Evolutionary conservation across 2,888 invertebrate species (phyloP), one percentile per base, ranked within the genome.

Genomic region (Dioctria rufipes): DNA sequence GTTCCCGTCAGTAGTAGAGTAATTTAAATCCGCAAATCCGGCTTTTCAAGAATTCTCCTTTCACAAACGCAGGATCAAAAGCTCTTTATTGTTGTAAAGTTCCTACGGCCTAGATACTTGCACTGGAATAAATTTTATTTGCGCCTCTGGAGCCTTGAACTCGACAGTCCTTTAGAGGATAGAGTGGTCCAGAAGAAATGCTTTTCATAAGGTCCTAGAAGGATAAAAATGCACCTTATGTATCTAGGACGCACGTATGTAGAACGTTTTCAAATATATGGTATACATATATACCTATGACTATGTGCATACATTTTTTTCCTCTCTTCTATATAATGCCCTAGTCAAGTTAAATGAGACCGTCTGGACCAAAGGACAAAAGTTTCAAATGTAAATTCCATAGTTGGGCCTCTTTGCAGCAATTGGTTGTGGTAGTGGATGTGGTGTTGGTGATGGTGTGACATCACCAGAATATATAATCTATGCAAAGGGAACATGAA

Each of bases 11-110:
- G 61, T 75, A 49, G 60, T 75, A 49, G 60, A 75, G 61, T 75
- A 75, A 75, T 75, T 75, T 60, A 75, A 75, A 75, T 75, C 75
- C 61, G 43, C 75, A 75, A 75, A 60, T 60, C 75, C 75, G 75
- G 42, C 61, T 13, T 60, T 25, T 60, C 61, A 75, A 58, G 61
- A 75, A 75, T 75, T 13, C 54, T 54, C 40, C 71, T 37, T 69
- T 8, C 66, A 43, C 49, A 49, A 39, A 49, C 49, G 43, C 51
- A 73, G 73, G 73, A 73, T 73, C 58, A 58, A 58, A 58, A 73
- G 42, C 42, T 39, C 58, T 54, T 58, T 40, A 43, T 58, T 60
- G 75, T 61, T 75, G 42, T 25, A 25, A 60, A 75, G 42, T 37
- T 65, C 42, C 42, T 75, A 39, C 42, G 46, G 42, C 61, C 61